phyloP scores from a whole-genome alignment of 2,888 invertebrate genomes.

The Hipparchia semele region DNA sequence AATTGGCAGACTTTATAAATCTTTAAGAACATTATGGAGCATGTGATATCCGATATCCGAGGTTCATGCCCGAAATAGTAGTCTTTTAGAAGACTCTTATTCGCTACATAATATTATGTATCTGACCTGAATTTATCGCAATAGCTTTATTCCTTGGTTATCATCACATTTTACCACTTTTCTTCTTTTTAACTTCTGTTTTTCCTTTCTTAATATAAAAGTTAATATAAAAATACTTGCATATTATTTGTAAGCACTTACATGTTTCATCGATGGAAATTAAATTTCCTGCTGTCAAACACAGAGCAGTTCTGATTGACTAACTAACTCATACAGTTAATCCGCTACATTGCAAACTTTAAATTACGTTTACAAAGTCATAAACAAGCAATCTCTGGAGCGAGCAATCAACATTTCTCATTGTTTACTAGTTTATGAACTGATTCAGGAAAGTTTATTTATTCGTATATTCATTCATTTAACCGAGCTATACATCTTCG shows the following conservation, averaged over 20 bases:
- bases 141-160: too few relatives aligned
- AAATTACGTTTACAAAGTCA: constrained; percentile 40
- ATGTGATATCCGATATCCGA: too few relatives aligned
- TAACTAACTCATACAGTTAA: constrained; percentile 34
- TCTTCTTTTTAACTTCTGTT: too few relatives aligned
- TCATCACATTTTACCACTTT: too few relatives aligned
- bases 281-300: constrained; percentile 49
- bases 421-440: constrained; percentile 38
- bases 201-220: too few relatives aligned
- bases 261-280: constrained; percentile 41
- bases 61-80: too few relatives aligned
- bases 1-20: too few relatives aligned
- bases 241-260: constrained; percentile 28
- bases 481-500: not conserved
- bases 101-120: too few relatives aligned
- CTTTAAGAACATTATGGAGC: too few relatives aligned
- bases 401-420: constrained; percentile 40
- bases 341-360: constrained; percentile 39
- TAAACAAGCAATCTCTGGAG: constrained; percentile 41
- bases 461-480: not conserved
- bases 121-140: too few relatives aligned
- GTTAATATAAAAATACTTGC: too few relatives aligned
- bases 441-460: constrained; percentile 26
- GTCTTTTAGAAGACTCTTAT: too few relatives aligned
- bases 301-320: constrained; percentile 38